Evolutionary conservation across 2,888 invertebrate species (phyloP), one percentile per base, ranked within the genome.

Genomic region (Idaea dimidiata): DNA sequence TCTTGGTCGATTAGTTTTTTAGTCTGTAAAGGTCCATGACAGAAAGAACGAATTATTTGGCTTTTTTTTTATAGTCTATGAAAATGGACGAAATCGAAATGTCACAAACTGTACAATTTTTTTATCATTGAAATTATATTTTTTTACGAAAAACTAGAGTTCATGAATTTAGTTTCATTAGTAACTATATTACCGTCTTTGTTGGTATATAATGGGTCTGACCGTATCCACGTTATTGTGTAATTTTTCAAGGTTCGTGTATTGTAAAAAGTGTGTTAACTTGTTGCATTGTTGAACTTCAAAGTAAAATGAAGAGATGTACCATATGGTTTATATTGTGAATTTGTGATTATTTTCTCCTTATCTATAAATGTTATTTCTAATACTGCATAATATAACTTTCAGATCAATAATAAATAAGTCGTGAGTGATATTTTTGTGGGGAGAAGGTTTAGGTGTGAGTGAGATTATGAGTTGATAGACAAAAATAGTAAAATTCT

Each of bases 371-470:
- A 43, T 1, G 43, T 5, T 43, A 43, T 14, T 10, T 43, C 43
- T 43, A 43, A 43, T 14, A 43, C 8, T 10, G 14, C 18, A 75
- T 76, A 77, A 75, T 76, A 77, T 77, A 65, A 70, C 65, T 87
- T 87, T 62, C 84, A 88, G 87, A 87, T 84, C 78, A 66, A 73
- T 67, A 64, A 74, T 70, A 73, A 75, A 76, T 83, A 82, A 74
- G 68, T 75, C 70, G 73, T 70, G 69, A 73, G 74, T 78, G 74
- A 16, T 16, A 64, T 56, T 18, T 14, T 16, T 32, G 58, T 61
- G 54, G 56, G 7, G 54, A 54, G n/a, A 54, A 54, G 16, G 16
- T 16, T 7, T 54, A 16, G 7, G 16, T 54, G 59, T 63, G 62
- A 63, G 16, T 54, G 59, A 63, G 62, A 63, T 66, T 64, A 57